Evolutionary conservation across 2,113 vertebrate species (phyloP), one percentile per base, ranked within the genome.

Genomic region (Petaurus breviceps): DNA sequence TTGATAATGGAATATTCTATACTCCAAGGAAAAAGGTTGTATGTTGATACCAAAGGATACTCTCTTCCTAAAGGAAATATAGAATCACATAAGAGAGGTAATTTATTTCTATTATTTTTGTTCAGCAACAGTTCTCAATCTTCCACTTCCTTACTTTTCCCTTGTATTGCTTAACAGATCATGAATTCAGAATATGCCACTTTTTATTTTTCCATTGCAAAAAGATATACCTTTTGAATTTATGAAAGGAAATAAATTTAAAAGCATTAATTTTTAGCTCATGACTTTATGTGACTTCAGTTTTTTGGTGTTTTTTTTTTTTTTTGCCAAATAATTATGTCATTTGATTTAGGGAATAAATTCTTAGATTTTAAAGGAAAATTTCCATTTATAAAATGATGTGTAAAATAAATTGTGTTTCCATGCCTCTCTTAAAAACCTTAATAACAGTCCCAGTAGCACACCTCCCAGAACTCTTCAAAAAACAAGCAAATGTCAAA

Each of bases 351-450:
- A 47, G 90, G 49, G 43, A 49, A 94, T 91, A 19, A 37, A 9
- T 43, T 96, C 6, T 55, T 95, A 90, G 51, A 22, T 90, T 95
- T 92, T 94, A 94, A 96, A 94, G 55, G 46, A 52, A 96, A 96
- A 93, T 26, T 54, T 89, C 25, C 84, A 55, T 3, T 77, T 52
- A 92, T 68, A 95, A 52, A 77, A 93, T 54, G 53, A 68, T 14
- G 89, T 10, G 90, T 94, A 14, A 91, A 53, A 96, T 51, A 90
- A 49, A 95, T 43, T 91, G 4, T 96, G 31, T 96, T 96, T 50
- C 91, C 49, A 57, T 94, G 94, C 31, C 49, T 94, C 55, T 9
- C 46, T 90, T 51, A 51, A 19, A 55, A 92, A 94, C 96, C 95
- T 57, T 89, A 16, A 90, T 84, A 96, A 77, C 91, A 52, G 84